Conservation (phyloP, 2,888 invertebrate genomes). For the Ichneumon xanthorius region DNA sequence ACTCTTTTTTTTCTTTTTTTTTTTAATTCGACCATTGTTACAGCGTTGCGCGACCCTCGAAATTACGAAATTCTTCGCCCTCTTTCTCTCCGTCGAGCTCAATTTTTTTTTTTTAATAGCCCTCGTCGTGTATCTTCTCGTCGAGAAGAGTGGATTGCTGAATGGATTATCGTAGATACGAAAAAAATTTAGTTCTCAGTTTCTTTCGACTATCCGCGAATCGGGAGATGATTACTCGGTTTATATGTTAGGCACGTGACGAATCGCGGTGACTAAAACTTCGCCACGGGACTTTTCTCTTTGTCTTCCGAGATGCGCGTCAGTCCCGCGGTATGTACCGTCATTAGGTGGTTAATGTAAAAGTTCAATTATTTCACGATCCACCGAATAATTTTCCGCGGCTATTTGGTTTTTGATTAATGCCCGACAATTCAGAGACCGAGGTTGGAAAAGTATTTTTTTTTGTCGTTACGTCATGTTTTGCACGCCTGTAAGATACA, state of each 20-base stretch:
- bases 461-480: neutral
- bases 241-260: constrained; percentile 19
- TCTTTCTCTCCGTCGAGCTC: neutral
- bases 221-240: constrained; percentile 5
- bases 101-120: neutral
- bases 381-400: constrained; percentile 50
- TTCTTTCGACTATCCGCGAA: neutral
- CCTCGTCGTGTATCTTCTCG: constrained; percentile 21
- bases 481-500: too few species aligned
- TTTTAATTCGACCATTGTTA: constrained; percentile 68
- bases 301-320: constrained; percentile 3
- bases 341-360: constrained; percentile 24
- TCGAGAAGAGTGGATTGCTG: constrained; percentile 1
- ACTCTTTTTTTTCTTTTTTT: constrained; percentile 16
- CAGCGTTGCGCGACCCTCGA: constrained; percentile 59
- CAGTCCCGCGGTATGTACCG: constrained; percentile 3
- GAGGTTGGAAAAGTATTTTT: neutral
- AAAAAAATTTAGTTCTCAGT: constrained; percentile 33
- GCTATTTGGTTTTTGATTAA: constrained; percentile 4
- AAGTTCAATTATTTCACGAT: constrained; percentile 62
- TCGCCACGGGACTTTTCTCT: constrained; percentile 2
- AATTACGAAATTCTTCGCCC: constrained; percentile 56
- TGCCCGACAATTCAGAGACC: neutral
- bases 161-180: constrained; percentile 33
- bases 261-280: constrained; percentile 17